Base-by-base conservation (phyloP, 2,113 vertebrate species). In the Halichoeres trimaculatus region DNA sequence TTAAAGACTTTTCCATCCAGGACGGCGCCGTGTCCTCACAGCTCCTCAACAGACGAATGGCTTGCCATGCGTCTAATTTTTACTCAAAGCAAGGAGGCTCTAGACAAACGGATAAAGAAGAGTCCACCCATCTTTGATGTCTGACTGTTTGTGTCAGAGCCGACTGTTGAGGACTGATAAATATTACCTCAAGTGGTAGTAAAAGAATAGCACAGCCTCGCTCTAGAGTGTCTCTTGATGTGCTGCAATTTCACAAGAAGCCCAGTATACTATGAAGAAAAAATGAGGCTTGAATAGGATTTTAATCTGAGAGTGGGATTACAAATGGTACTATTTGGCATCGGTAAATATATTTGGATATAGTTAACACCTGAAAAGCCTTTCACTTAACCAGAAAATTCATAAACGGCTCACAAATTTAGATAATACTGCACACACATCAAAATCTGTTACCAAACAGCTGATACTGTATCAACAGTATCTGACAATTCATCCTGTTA, bases 31-130 rank as follows among this genome's bases (percentile, higher is more conserved):
- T 2, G 35, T 70, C 81, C 17, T 24, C 62, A 0, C 74, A 56
- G 48, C 22, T 82, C 0, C 14, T 85, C 24, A 95, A 94, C 84
- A 91, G 10, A 68, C 90, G 94, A 36, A 95, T 95, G 93, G 85
- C 72, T 14, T 17, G 50, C 61, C 92, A 91, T 0, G 93, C 89
- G 3, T 45, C 67, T 8, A 36, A 52, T 19, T 95, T 94, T 40
- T 95, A 90, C 84, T 77, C 53, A 0, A 9, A 83, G 10, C 14
- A 57, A 7, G 8, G 24, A 23, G 41, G 6, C 52, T 1, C 1
- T 0, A 13, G 10, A 41, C 34, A 47, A 23, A 10, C 2, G 1
- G 20, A 38, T 0, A 10, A 60, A 65, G 36, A 24, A 1, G 45
- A 71, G 24, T n/a, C 22, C 0, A 2, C 51, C 6, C 50, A 17